These are phyloP conservation scores for Myrmecophaga tridactyla DNA, from an alignment of 2,113 vertebrate genomes.

Conservation along the genomic window DNA sequence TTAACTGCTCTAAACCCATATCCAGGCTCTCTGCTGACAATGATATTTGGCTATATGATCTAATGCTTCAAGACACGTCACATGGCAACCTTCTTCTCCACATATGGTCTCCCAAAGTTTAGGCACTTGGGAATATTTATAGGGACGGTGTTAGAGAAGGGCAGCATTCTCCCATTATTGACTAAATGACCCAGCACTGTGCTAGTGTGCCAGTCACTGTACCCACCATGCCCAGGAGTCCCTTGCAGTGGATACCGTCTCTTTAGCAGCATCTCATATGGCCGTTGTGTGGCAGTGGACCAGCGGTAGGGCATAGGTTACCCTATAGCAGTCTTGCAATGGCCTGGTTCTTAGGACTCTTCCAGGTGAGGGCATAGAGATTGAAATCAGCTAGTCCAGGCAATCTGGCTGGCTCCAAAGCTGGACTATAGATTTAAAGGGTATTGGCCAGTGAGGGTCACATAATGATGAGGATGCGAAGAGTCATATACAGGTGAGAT, in stretches of 20 bases:
- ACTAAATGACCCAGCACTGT: background rate
- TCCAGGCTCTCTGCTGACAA: background rate
- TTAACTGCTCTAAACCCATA: background rate
- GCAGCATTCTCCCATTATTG: background rate
- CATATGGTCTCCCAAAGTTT: background rate
- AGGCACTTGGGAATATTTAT: background rate
- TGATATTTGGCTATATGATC: background rate
- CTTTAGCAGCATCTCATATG: background rate
- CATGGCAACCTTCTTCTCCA: background rate
- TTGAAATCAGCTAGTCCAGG: background rate
- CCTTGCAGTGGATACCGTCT: background rate
- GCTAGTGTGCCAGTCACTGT: background rate
- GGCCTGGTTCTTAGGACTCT: background rate
- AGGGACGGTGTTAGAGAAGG: background rate
- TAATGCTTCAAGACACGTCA: background rate
- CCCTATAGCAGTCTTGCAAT: background rate
- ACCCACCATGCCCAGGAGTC: background rate
- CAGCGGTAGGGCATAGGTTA: background rate
- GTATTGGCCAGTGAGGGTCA: background rate
- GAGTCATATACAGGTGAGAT: background rate
- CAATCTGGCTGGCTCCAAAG: background rate
- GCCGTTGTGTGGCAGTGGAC: background rate
- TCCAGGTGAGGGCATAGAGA: background rate
- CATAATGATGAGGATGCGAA: background rate
- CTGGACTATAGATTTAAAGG: background rate